Evolutionary conservation across 2,888 invertebrate species (phyloP).

Genomic region (Acleris cristana): DNA sequence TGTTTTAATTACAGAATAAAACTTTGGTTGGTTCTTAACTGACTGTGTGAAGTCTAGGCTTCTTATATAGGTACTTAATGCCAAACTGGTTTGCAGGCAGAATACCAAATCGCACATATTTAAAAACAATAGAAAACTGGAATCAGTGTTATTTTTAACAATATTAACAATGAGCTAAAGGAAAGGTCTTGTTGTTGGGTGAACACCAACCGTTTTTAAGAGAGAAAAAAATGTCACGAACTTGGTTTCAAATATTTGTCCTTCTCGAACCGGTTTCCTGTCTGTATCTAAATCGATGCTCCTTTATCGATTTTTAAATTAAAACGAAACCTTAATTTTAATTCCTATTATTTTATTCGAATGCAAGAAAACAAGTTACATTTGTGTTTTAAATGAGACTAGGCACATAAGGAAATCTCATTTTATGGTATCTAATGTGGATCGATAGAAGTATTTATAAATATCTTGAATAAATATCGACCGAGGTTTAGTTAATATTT

Average conservation of each 20-base stretch:
- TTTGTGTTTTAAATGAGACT: too few relatives aligned
- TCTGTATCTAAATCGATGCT: slow-evolving; percentile 21
- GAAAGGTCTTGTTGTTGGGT: neutral
- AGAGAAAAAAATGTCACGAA: slow-evolving; percentile 21
- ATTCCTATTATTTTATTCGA: neutral
- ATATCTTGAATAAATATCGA: too few relatives aligned
- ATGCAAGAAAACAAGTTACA: too few relatives aligned
- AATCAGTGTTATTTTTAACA: neutral
- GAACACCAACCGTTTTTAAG: slow-evolving; percentile 9
- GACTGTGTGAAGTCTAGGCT: neutral
- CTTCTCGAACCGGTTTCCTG: slow-evolving; percentile 36
- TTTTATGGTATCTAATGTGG: too few relatives aligned
- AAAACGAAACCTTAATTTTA: neutral
- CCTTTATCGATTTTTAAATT: slow-evolving; percentile 17
- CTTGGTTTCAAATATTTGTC: slow-evolving; percentile 35
- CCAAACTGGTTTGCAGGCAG: too few relatives aligned
- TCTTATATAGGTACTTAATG: neutral
- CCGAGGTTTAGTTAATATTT: too few relatives aligned
- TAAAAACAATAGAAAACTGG: too few relatives aligned
- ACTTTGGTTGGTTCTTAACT: neutral
- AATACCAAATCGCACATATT: too few relatives aligned
- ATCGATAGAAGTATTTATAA: too few relatives aligned
- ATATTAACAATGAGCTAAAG: neutral
- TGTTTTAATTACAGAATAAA: neutral
- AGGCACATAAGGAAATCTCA: too few relatives aligned